Conservation (phyloP, 2,113 vertebrate genomes). For the Silurus glanis region DNA sequence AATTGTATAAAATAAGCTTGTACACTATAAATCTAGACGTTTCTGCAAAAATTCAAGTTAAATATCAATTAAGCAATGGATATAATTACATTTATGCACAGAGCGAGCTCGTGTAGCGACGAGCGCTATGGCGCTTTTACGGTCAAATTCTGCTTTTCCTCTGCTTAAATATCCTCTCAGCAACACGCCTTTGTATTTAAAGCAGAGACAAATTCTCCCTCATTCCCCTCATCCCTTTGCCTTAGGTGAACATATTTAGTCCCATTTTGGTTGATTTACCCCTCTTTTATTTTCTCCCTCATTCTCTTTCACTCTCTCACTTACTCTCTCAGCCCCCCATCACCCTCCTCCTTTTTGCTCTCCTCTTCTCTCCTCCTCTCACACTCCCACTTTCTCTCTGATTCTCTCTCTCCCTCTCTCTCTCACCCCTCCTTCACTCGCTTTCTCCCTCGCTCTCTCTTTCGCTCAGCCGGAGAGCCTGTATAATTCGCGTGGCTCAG, state of each 20-base stretch:
- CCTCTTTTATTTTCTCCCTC: conserved; percentile 4
- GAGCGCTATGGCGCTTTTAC: background rate
- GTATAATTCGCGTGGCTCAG: conserved; percentile 58
- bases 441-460: conserved; percentile 39
- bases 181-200: background rate
- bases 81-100: background rate
- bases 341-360: conserved; percentile 12
- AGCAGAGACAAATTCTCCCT: conserved; percentile 38
- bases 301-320: background rate
- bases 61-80: background rate
- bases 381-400: conserved; percentile 28
- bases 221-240: conserved; percentile 70
- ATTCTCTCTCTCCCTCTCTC: background rate
- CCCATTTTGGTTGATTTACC: conserved; percentile 78
- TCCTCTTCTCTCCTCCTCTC: conserved; percentile 33
- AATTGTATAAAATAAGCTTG: background rate
- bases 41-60: background rate
- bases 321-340: conserved; percentile 7
- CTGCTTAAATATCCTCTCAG: background rate
- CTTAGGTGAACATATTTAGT: conserved; percentile 80
- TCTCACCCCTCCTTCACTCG: conserved; percentile 40
- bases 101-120: background rate
- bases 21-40: background rate
- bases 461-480: conserved; percentile 45
- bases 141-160: background rate